Percentiles rank a stretch among this genome's conserved stretches.
Conservation (phyloP, 2,113 vertebrate species). For the Pogona vitticeps region DNA sequence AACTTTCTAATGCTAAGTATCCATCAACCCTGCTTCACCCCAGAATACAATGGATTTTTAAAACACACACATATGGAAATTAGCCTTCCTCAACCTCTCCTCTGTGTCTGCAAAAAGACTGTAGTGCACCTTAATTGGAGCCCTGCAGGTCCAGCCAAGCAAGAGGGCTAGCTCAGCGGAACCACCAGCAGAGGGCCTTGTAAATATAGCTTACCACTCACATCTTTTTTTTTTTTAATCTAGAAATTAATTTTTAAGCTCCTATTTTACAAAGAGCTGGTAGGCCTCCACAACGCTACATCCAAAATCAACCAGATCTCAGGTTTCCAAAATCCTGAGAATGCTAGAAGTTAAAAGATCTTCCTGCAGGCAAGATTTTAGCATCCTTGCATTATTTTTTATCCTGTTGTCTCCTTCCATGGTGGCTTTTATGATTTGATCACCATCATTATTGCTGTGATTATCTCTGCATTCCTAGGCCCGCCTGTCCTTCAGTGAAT, state of each 20-base stretch:
- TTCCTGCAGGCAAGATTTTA: background rate
- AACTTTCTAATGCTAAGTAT: too few species aligned
- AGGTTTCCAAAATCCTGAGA: background rate
- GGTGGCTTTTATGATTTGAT: background rate
- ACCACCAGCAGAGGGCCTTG: slow-evolving; percentile 5
- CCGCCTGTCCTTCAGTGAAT: too few species aligned
- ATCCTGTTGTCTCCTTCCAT: background rate
- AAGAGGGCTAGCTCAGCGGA: background rate
- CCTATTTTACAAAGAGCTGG: background rate
- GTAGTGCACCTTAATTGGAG: background rate
- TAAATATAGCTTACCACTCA: background rate
- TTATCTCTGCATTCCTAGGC: too few species aligned
- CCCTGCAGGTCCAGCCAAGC: background rate
- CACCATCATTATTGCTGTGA: too few species aligned
- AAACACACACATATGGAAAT: too few species aligned
- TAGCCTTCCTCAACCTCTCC: background rate
- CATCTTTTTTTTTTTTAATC: background rate
- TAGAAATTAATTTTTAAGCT: too few species aligned
- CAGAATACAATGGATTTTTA: too few species aligned
- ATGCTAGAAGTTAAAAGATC: background rate
- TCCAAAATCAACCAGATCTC: background rate
- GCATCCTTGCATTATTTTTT: background rate
- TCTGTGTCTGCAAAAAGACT: background rate
- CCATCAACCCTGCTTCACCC: too few species aligned
- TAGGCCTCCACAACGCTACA: background rate